Conservation (phyloP, 2,113 vertebrate species). For the Gila orcuttii region DNA sequence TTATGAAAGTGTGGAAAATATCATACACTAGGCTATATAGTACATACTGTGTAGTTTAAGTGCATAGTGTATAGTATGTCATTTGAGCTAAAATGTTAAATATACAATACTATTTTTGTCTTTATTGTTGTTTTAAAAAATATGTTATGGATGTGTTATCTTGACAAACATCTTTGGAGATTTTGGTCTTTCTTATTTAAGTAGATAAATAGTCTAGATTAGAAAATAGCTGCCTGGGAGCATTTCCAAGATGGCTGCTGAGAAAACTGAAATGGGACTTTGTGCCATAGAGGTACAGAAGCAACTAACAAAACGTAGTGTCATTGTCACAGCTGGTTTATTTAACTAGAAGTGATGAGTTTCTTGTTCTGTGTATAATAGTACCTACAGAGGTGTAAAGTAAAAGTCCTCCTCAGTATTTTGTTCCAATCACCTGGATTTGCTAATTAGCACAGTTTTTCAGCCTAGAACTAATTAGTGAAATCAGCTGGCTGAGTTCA, state of each 20-base stretch:
- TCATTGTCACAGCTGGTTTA: neutral
- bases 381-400: neutral
- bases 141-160: neutral
- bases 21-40: neutral
- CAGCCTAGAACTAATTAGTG: too few relatives aligned
- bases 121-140: neutral
- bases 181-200: neutral
- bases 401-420: too few relatives aligned
- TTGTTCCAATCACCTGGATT: too few relatives aligned
- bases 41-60: neutral
- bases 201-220: neutral
- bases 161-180: neutral
- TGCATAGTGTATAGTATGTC: neutral
- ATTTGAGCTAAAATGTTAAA: neutral
- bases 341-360: constrained; percentile 38
- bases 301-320: neutral
- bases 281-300: neutral
- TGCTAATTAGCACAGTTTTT: too few relatives aligned
- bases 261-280: neutral
- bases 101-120: neutral
- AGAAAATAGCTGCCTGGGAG: neutral
- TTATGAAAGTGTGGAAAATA: too few relatives aligned
- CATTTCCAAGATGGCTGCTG: neutral
- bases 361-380: constrained; percentile 42
- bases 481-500: too few relatives aligned